A percentile compares a stretch with the other conserved stretches of the same genome.
phyloP scores from a whole-genome alignment of 2,113 vertebrate species.

The Ophiodon elongatus region DNA sequence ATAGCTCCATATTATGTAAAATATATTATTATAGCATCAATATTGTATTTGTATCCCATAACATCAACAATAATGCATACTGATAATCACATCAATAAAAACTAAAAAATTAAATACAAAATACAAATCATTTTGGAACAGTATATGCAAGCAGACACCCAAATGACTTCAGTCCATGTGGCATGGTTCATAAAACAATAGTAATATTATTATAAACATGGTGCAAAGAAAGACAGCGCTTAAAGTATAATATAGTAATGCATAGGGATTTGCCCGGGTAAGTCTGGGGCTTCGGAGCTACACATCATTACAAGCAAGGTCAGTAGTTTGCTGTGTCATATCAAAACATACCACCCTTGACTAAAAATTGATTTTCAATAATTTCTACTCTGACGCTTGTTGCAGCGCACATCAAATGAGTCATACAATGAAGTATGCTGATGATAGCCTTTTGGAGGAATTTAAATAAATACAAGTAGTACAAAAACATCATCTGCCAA shows the following conservation, averaged over 20 bases:
- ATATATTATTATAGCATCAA: neutral
- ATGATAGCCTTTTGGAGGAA: neutral
- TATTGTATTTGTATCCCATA: neutral
- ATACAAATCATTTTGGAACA: neutral
- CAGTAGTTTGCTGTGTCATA: slow-evolving; percentile 6
- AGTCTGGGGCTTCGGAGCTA: neutral
- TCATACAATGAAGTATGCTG: neutral
- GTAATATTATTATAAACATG: slow-evolving; percentile 13
- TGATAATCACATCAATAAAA: neutral
- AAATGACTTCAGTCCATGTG: neutral
- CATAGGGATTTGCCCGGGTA: slow-evolving; percentile 14
- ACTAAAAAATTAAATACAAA: neutral
- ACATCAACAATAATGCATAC: neutral
- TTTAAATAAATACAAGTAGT: neutral
- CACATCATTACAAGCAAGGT: slow-evolving; percentile 15
- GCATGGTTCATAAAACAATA: slow-evolving; percentile 5
- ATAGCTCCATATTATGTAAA: neutral
- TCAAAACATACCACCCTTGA: slow-evolving; percentile 21
- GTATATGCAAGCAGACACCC: neutral
- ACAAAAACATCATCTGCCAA: neutral
- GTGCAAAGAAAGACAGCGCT: neutral
- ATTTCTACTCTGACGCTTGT: neutral
- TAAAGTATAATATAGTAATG: neutral
- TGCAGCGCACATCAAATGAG: slow-evolving; percentile 23
- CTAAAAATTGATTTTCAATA: slow-evolving; percentile 42